A percentile compares a stretch with the other conserved stretches of the same genome.
Conservation (phyloP, 2,888 invertebrate species). For the Galerucella calmariensis region DNA sequence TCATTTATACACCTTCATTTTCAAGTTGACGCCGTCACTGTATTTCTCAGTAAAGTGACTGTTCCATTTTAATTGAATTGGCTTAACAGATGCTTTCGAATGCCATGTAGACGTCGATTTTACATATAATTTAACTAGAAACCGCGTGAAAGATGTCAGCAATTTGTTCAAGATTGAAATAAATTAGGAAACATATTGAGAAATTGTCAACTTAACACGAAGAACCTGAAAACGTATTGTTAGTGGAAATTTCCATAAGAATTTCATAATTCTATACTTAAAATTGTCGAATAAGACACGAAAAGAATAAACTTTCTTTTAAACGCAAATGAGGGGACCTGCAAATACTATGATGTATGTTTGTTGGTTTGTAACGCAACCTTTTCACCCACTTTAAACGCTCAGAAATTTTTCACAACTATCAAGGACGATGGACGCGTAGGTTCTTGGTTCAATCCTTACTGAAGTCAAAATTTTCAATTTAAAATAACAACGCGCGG, state of each 20-base stretch:
- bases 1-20: neutral
- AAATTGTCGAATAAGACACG: too few relatives aligned
- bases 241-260: neutral
- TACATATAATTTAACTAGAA: neutral
- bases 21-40: neutral
- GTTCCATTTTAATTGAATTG: neutral
- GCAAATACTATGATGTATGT: too few relatives aligned
- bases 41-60: neutral
- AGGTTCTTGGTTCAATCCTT: too few relatives aligned
- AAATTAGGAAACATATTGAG: neutral
- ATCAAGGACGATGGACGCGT: too few relatives aligned
- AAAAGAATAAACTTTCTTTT: too few relatives aligned
- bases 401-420: too few relatives aligned
- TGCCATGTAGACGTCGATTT: neutral
- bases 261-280: too few relatives aligned
- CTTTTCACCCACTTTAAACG: too few relatives aligned
- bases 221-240: neutral
- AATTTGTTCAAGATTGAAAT: neutral
- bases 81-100: neutral
- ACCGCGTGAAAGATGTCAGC: neutral
- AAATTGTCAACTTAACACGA: neutral
- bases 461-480: too few relatives aligned
- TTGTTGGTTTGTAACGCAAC: too few relatives aligned
- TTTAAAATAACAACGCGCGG: too few relatives aligned
- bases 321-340: too few relatives aligned